Percentiles rank a stretch among this genome's conserved stretches.
Evolutionary conservation across 2,888 invertebrate genomes (phyloP).

Genomic region (Scrobipalpa atriplicella): DNA sequence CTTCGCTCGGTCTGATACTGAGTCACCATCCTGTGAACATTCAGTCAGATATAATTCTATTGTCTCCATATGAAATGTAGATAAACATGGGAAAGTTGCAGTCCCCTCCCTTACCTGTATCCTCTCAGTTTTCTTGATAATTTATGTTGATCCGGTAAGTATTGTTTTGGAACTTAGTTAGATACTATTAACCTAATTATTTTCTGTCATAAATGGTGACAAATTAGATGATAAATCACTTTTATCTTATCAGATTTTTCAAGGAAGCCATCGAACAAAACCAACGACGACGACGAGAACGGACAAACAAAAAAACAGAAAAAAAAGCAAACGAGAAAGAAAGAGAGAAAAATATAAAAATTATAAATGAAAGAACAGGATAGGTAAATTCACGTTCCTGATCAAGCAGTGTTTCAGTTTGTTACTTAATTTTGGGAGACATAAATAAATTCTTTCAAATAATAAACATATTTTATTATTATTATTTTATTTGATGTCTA

Average conservation of each 20-base stretch:
- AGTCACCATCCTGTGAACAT: constrained; percentile 52
- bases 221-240: constrained; percentile 10
- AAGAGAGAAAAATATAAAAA: not conserved
- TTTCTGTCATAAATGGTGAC: constrained; percentile 11
- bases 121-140: not conserved
- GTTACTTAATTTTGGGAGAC: too few species aligned
- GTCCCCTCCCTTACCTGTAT: constrained; percentile 1
- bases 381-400: not conserved
- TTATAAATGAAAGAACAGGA: not conserved
- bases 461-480: too few species aligned
- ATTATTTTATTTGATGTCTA: too few species aligned
- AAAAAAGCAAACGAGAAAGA: constrained; percentile 8
- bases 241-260: constrained; percentile 17
- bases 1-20: constrained; percentile 70
- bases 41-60: not conserved
- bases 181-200: constrained; percentile 9
- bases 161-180: not conserved
- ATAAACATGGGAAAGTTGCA: not conserved
- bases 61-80: not conserved
- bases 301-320: constrained; percentile 15
- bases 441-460: too few species aligned
- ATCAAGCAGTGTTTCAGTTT: not conserved
- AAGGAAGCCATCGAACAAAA: not conserved
- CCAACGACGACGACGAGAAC: not conserved
- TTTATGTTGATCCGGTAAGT: not conserved